Evolutionary conservation across 2,888 invertebrate species (phyloP), one percentile per base, ranked within the genome.

Genomic region (Xestia xanthographa): DNA sequence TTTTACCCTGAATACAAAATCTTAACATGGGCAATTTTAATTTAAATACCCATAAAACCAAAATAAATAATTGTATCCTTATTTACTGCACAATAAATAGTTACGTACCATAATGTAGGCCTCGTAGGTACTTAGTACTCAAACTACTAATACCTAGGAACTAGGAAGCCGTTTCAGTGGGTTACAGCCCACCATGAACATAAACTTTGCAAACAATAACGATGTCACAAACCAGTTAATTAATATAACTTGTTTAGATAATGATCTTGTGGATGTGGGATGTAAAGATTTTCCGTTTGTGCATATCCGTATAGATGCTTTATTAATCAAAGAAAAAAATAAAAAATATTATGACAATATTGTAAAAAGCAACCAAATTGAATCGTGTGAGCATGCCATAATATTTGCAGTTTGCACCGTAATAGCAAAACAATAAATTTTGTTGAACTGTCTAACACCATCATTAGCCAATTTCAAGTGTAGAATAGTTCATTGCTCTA

Each of bases 151-250:
- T 78, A 75, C 48, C 74, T 85, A 86, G 85, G 84, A 89, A 89
- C 85, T 84, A 89, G 89, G 89, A 89, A 89, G 85, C 75, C 12
- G 60, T 72, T 89, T 83, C 71, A 85, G 82, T 76, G 80, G 73
- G 79, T 63, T 84, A 71, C 83, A 84, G 75, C 82, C 85, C 71
- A 87, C 87, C 76, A 73, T 75, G 73, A 77, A 76, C 66, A 86
- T 87, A 78, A 71, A 77, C 77, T 77, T 79, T 72, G 58, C 73
- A 78, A 87, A 88, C 89, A 88, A 86, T 86, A 78, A 71, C 70
- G 75, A 83, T 83, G 77, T 66, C 45, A 73, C 70, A 80, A 85
- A 79, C 78, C 80, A 77, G 83, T 77, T 84, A 86, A 86, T 87
- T 81, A 84, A 75, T 76, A 84, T 50, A 67, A 84, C 83, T 38